Evolutionary conservation across 2,797 vertebrate species (phyloP), one percentile per base, ranked within the genome.

Genomic region (Onychomys torridus): DNA sequence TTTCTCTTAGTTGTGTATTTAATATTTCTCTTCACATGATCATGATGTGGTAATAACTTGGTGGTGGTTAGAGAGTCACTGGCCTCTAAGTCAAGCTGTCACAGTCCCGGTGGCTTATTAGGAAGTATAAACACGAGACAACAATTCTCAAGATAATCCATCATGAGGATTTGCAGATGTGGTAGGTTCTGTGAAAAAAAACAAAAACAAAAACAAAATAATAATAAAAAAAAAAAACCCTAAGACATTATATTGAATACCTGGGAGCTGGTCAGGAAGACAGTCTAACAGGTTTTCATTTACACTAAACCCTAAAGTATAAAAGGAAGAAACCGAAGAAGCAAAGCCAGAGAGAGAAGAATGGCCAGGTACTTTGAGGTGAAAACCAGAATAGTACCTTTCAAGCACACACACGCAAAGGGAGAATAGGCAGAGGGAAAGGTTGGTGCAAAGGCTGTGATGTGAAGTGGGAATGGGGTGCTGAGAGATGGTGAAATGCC

Each of bases 121-220:
- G 77, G 61, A 96, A 88, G 93, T 0, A 32, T 63, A 84, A 93
- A 13, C 8, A 32, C 82, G 34, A 63, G 57, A 63, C 12, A 69
- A 10, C 61, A 87, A 67, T 75, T 91, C 12, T 59, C 59, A 81
- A 82, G 27, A 61, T 73, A 78, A 78, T 69, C 34, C 34, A 82
- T 52, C 9, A 69, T 57, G 32, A 6, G 9, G 65, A 89, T 59
- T 34, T 92, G 7, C 5, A 78, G 61, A 12, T 4, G 4, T 93
- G 17, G 86, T 84, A 87, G 46, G 6, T 88, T 75, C 43, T 75
- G 34, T 90, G 82, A 95, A 90, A 29, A 79, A 49, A 59, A 81
- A 37, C 34, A 37, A 59, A 79, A 27, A 55, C 14, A 52, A 52
- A 52, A 55, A n/a, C n/a, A n/a, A n/a, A n/a, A n/a, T n/a, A n/a